Evolutionary conservation across 2,888 invertebrate species (phyloP).

Genomic region (Harmothoe impar): DNA sequence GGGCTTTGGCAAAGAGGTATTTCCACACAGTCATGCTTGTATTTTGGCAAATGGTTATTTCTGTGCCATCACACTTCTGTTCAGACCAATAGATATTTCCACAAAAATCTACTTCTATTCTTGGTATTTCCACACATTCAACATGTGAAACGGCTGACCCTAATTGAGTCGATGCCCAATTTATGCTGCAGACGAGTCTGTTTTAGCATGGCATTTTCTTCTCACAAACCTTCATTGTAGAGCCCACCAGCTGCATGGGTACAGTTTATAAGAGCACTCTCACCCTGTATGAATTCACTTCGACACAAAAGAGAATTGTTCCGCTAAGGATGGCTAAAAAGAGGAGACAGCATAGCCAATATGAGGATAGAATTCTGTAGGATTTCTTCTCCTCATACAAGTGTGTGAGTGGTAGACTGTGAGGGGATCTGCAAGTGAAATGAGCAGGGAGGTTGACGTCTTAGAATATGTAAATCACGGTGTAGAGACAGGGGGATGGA

Average conservation of each 20-base stretch:
- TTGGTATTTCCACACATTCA: too few species aligned
- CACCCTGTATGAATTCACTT: not conserved
- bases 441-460: not conserved
- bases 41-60: too few species aligned
- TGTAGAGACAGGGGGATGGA: conserved; percentile 8
- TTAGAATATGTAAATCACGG: conserved; percentile 13
- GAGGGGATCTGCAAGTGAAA: conserved; percentile 23
- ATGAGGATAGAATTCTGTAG: not conserved
- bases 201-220: too few species aligned
- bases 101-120: too few species aligned
- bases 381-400: not conserved
- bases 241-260: not conserved
- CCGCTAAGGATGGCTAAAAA: not conserved
- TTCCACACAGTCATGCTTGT: too few species aligned
- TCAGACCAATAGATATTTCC: too few species aligned
- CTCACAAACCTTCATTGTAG: too few species aligned
- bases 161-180: too few species aligned
- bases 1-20: too few species aligned
- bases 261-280: not conserved
- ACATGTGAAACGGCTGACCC: too few species aligned
- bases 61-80: too few species aligned
- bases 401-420: not conserved
- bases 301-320: not conserved
- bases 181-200: too few species aligned
- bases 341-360: not conserved